phyloP scores from a whole-genome alignment of 2,888 invertebrate genomes.

The Seira sanloemensis region DNA sequence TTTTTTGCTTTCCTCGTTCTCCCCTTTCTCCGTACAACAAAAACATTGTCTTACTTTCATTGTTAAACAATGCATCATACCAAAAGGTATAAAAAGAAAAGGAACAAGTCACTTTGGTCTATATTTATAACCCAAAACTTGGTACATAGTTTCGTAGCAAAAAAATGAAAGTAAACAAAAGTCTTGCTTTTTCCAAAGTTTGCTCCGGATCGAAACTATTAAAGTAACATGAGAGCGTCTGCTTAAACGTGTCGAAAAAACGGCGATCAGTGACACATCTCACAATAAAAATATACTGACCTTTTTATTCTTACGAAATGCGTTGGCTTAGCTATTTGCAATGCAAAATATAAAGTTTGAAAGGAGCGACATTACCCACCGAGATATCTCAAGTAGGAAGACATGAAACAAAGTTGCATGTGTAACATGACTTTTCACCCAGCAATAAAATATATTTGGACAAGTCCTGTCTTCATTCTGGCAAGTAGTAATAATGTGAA shows the following conservation, averaged over 20 bases:
- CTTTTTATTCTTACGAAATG: neutral
- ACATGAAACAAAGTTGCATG: neutral
- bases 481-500: neutral
- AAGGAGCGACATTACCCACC: neutral
- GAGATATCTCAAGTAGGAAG: neutral
- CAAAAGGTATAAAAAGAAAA: neutral
- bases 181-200: neutral
- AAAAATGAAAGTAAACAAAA: slow-evolving; percentile 1
- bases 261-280: neutral
- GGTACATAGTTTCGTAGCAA: neutral
- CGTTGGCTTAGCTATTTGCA: neutral
- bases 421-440: neutral
- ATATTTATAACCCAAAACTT: neutral
- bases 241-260: neutral
- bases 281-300: neutral
- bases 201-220: neutral
- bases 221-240: neutral
- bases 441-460: neutral
- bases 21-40: neutral
- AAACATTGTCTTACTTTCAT: neutral
- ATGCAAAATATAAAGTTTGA: neutral
- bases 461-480: neutral
- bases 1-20: neutral
- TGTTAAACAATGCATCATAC: neutral
- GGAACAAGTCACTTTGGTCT: too few species aligned